Percentiles rank a stretch among this genome's conserved stretches.
These are phyloP conservation scores for Centruroides vittatus DNA, from an alignment of 1,140 invertebrate genomes.

Conservation along the genomic window DNA sequence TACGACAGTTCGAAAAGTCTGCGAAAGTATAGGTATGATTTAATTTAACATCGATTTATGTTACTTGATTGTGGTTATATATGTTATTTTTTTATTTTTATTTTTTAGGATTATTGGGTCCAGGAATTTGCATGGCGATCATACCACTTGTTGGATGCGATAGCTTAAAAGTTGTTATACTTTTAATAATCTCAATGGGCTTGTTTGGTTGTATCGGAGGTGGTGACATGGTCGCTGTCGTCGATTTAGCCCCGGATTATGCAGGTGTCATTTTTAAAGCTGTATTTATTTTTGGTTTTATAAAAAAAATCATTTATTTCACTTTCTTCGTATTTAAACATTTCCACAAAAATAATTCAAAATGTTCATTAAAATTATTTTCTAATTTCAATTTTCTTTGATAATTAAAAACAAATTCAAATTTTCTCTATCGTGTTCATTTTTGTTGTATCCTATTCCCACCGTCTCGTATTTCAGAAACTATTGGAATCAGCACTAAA, in stretches of 20 bases:
- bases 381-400: too few species aligned
- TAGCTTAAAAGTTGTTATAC: constrained; percentile 5
- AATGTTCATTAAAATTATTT: too few species aligned
- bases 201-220: constrained; percentile 17
- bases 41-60: not conserved
- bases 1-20: constrained; percentile 19
- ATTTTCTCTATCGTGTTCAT: too few species aligned
- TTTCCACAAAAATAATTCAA: not conserved
- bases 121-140: constrained; percentile 11
- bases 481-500: too few species aligned
- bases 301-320: not conserved
- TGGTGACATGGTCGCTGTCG: constrained; percentile 23
- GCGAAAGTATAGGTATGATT: constrained; percentile 16
- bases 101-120: constrained; percentile 12
- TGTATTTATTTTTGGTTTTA: not conserved
- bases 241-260: constrained; percentile 61
- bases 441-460: too few species aligned
- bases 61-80: not conserved
- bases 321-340: not conserved
- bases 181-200: constrained; percentile 16
- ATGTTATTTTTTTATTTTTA: not conserved
- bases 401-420: too few species aligned
- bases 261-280: constrained; percentile 29
- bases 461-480: not conserved
- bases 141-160: constrained; percentile 17